phyloP scores from a whole-genome alignment of 1,140 invertebrate species.

The Ostrea denselamellosa region DNA sequence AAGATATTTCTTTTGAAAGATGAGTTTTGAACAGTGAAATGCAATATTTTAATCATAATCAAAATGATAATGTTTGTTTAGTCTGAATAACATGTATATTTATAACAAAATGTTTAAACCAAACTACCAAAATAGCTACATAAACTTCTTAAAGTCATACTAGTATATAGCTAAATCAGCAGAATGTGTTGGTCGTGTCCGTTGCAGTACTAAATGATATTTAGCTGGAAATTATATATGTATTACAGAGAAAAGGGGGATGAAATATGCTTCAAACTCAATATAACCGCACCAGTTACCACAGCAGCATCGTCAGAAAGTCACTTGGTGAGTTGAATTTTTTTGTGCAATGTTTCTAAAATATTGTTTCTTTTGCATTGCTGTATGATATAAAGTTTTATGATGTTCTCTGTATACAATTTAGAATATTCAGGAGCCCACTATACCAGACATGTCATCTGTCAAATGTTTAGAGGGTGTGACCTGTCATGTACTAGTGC shows the following conservation, averaged over 20 bases:
- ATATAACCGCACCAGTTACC: constrained; percentile 1
- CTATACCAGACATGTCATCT: constrained; percentile 19
- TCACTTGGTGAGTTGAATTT: neutral
- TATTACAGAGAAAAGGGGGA: constrained; percentile 17
- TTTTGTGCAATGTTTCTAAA: neutral
- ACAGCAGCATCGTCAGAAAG: neutral
- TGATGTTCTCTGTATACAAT: neutral
- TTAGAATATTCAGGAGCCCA: constrained; percentile 7
- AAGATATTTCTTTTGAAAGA: too few relatives aligned
- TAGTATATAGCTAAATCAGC: too few relatives aligned
- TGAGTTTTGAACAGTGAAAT: too few relatives aligned
- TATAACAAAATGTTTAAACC: too few relatives aligned
- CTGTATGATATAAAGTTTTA: neutral
- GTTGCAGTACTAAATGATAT: too few relatives aligned
- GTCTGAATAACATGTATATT: too few relatives aligned
- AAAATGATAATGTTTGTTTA: too few relatives aligned
- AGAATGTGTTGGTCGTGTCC: too few relatives aligned
- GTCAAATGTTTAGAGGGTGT: constrained; percentile 28
- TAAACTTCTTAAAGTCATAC: too few relatives aligned
- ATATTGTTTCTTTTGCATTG: neutral
- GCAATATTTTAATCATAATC: too few relatives aligned
- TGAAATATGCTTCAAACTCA: constrained; percentile 8
- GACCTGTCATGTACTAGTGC: constrained; percentile 17
- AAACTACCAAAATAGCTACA: too few relatives aligned
- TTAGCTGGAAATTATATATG: neutral